Evolutionary conservation across 2,888 invertebrate genomes (phyloP).

Genomic region (Cephus pulcher): DNA sequence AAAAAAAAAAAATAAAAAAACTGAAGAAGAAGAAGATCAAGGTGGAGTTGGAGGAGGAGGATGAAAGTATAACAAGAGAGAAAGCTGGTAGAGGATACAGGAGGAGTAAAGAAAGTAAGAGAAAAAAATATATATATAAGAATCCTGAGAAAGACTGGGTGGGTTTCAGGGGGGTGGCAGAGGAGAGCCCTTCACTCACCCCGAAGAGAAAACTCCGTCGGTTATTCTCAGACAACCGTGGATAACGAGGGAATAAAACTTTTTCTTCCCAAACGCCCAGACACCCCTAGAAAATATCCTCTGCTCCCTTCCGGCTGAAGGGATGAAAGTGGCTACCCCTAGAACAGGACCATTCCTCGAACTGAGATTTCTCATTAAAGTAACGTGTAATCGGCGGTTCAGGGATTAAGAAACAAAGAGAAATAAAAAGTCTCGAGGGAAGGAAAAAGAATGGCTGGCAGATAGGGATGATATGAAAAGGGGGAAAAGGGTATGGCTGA

Average conservation of each 20-base stretch:
- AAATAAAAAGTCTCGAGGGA: not conserved
- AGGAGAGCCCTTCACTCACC: not conserved
- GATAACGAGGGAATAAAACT: conserved; percentile 41
- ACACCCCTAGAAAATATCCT: not conserved
- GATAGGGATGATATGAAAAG: not conserved
- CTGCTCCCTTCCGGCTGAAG: not conserved
- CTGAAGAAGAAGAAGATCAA: not conserved
- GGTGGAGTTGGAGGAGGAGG: not conserved
- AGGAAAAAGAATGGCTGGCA: not conserved
- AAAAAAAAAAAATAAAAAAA: not conserved
- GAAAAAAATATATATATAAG: not conserved
- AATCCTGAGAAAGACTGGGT: not conserved
- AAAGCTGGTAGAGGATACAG: not conserved
- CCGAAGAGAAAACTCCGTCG: conserved; percentile 14
- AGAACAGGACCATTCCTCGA: not conserved
- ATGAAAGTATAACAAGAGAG: not conserved
- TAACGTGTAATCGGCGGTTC: not conserved
- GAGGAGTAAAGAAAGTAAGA: not conserved
- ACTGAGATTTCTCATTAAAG: not conserved
- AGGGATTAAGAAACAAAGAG: not conserved
- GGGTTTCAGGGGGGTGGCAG: not conserved
- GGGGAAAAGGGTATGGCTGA: not conserved
- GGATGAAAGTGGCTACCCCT: not conserved
- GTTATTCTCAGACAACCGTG: conserved; percentile 36
- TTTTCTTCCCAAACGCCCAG: conserved; percentile 13